Percentiles rank a stretch among this genome's conserved stretches.
Evolutionary conservation across 1,140 invertebrate genomes (phyloP).

Genomic region (Drosophila hydei): DNA sequence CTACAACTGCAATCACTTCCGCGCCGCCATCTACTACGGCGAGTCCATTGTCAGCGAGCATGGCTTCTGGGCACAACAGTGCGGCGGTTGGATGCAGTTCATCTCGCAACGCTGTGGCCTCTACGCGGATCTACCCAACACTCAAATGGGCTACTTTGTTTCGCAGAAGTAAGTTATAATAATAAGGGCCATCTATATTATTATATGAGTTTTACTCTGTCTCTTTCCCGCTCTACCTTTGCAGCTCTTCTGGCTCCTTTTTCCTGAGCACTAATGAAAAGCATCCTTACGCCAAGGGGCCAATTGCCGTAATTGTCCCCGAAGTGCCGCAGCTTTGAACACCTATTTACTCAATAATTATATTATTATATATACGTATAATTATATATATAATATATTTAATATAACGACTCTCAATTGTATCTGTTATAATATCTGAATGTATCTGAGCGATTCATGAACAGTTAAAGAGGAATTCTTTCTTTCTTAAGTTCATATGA

Average conservation of each 20-base stretch:
- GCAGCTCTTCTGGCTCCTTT: conserved; percentile 66
- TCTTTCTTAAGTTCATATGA: too few species aligned
- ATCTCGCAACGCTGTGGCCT: conserved; percentile 59
- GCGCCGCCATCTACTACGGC: conserved; percentile 85
- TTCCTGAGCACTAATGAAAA: conserved; percentile 65
- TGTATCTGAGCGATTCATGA: too few species aligned
- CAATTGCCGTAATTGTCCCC: conserved; percentile 49
- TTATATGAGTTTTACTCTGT: neutral
- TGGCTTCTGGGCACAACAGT: conserved; percentile 75
- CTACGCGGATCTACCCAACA: conserved; percentile 56
- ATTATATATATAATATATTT: too few species aligned
- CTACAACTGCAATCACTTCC: conserved; percentile 85
- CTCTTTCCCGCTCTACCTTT: conserved; percentile 9
- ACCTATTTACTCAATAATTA: too few species aligned
- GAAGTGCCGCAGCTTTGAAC: too few species aligned
- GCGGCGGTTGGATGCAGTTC: conserved; percentile 67
- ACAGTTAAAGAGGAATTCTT: too few species aligned
- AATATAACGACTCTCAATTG: too few species aligned
- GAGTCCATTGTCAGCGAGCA: conserved; percentile 85
- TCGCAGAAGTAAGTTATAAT: conserved; percentile 41
- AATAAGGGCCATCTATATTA: too few species aligned
- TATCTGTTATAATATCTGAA: too few species aligned
- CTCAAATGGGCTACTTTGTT: conserved; percentile 74
- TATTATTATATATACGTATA: too few species aligned
- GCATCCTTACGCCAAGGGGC: conserved; percentile 70